A percentile compares a stretch with the other conserved stretches of the same genome.
phyloP scores from a whole-genome alignment of 2,797 vertebrate species.

The Cossypha dichroa region DNA sequence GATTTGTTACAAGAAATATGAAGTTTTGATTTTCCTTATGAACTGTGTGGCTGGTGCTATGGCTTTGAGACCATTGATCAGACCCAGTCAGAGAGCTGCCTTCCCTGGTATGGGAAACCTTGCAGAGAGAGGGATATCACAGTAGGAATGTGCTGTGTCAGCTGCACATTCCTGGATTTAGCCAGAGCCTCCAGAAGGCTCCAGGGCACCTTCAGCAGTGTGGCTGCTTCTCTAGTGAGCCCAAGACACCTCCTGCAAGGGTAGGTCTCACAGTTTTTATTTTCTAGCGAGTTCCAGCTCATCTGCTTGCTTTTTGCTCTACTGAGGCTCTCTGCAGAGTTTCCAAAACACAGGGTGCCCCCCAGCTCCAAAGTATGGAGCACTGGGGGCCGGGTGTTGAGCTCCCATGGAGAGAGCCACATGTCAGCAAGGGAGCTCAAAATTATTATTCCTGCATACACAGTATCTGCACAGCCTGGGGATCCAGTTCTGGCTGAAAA shows the following conservation, averaged over 20 bases:
- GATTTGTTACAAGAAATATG: not conserved
- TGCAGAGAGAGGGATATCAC: not conserved
- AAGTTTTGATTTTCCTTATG: not conserved
- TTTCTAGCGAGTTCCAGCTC: not conserved
- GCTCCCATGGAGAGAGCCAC: not conserved
- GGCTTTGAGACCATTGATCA: not conserved
- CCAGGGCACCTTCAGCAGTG: not conserved
- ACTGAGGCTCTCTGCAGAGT: not conserved
- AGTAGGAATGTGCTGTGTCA: not conserved
- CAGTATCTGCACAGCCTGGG: not conserved
- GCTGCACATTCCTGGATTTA: fast-evolving
- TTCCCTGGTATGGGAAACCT: not conserved
- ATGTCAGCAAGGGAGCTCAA: not conserved
- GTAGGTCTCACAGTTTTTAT: not conserved
- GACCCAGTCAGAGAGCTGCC: not conserved
- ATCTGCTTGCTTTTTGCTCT: not conserved
- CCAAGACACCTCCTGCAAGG: not conserved
- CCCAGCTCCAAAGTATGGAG: not conserved
- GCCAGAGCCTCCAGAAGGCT: not conserved
- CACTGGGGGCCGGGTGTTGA: not conserved
- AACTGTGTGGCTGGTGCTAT: not conserved
- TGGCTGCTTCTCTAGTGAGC: not conserved
- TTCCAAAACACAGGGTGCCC: not conserved
- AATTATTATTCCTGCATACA: not conserved
- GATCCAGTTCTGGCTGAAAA: conserved; percentile 20